Percentiles rank a stretch among this genome's conserved stretches.
These are phyloP conservation scores for Otolemur garnettii DNA, from an alignment of 2,113 vertebrate genomes.

Conservation along the genomic window DNA sequence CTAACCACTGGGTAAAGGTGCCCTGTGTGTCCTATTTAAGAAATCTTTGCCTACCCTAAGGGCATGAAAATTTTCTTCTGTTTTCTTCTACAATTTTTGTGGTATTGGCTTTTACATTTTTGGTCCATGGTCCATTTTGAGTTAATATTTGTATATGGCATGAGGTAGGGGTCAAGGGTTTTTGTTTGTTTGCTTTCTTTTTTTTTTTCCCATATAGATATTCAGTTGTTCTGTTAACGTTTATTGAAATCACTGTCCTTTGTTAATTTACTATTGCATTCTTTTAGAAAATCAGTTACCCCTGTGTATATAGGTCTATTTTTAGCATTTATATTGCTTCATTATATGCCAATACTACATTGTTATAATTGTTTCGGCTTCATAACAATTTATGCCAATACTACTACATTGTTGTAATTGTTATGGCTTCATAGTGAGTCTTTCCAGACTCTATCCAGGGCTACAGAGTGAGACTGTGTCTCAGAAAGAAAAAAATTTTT, in stretches of 20 bases:
- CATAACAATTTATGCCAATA: not conserved
- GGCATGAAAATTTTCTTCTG: not conserved
- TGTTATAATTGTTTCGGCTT: not conserved
- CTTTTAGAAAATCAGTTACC: slow-evolving; percentile 18
- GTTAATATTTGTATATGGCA: slow-evolving; percentile 25
- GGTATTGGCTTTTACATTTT: not conserved
- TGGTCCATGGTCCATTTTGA: not conserved
- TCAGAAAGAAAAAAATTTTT: not conserved
- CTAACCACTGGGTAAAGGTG: too few species aligned
- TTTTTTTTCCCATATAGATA: not conserved
- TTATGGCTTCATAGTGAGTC: not conserved
- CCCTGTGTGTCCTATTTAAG: not conserved
- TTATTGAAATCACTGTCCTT: not conserved
- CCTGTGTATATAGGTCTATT: not conserved
- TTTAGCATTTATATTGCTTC: slow-evolving; percentile 2
- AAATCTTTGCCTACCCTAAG: slow-evolving; percentile 11
- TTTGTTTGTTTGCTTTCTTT: not conserved
- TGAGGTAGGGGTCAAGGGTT: not conserved
- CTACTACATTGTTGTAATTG: not conserved
- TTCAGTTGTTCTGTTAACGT: not conserved
- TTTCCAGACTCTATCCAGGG: not conserved
- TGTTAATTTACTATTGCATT: not conserved
- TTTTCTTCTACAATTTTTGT: not conserved
- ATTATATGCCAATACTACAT: not conserved
- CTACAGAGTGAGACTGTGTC: too few species aligned